phyloP scores from a whole-genome alignment of 2,797 vertebrate species.

The Pangasius larnaudii region DNA sequence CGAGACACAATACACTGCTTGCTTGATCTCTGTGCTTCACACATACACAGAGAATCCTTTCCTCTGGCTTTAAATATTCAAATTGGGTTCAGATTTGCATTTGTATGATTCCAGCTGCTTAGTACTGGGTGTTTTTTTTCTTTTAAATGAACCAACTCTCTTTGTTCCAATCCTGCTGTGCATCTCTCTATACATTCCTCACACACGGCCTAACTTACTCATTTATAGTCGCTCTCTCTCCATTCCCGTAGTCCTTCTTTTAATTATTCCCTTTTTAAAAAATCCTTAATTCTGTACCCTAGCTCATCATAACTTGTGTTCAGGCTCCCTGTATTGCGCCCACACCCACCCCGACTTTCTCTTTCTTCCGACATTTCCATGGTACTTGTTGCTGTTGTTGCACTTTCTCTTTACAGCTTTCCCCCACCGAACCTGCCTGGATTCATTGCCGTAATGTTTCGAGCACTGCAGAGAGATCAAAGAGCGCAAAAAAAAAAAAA shows the following conservation, averaged over 20 bases:
- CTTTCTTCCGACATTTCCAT: not conserved
- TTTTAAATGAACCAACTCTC: constrained; percentile 38
- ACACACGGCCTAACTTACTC: not conserved
- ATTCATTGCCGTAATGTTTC: constrained; percentile 45
- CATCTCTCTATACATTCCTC: constrained; percentile 29
- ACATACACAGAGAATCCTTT: constrained; percentile 16
- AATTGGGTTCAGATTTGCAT: constrained; percentile 60
- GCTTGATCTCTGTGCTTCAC: not conserved
- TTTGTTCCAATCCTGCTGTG: constrained; percentile 36
- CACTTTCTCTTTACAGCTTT: constrained; percentile 22
- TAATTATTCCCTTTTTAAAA: not conserved
- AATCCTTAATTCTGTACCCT: not conserved
- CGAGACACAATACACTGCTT: constrained; percentile 6
- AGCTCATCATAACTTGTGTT: not conserved
- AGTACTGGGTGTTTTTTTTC: constrained; percentile 30
- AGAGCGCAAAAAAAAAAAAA: constrained; percentile 19
- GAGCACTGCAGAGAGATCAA: constrained; percentile 44
- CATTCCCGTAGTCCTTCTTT: not conserved
- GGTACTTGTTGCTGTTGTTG: constrained; percentile 28
- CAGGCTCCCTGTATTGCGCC: not conserved
- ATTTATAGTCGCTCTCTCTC: not conserved
- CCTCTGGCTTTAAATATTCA: constrained; percentile 62
- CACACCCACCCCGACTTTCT: not conserved
- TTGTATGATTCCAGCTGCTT: constrained; percentile 50
- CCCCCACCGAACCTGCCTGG: constrained; percentile 22